A percentile compares a stretch with the other conserved stretches of the same genome.
phyloP scores from a whole-genome alignment of 2,113 vertebrate species.

The Vidua macroura region DNA sequence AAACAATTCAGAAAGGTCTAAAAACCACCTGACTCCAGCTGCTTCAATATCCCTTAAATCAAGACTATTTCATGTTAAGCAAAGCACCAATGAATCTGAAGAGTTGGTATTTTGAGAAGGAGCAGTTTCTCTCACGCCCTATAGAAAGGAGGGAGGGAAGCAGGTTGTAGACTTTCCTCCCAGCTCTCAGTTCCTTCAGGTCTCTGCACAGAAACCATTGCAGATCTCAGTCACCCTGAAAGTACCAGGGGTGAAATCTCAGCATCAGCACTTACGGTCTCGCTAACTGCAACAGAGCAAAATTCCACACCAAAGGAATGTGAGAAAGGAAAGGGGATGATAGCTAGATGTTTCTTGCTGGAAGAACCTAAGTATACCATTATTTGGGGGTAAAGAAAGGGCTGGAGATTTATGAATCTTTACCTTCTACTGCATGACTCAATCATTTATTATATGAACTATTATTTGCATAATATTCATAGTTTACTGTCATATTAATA shows the following conservation, averaged over 20 bases:
- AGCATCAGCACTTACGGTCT: neutral
- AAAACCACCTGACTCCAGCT: conserved; percentile 47
- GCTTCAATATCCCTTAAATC: conserved; percentile 46
- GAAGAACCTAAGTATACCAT: neutral
- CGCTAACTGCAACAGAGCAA: neutral
- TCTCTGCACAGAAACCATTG: neutral
- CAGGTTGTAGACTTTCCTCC: neutral
- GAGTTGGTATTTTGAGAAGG: conserved; percentile 7
- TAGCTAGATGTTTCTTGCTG: neutral
- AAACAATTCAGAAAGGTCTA: conserved; percentile 59
- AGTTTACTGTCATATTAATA: neutral
- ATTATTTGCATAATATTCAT: neutral
- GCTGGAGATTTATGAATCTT: neutral
- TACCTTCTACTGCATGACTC: neutral
- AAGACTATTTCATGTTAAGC: conserved; percentile 18
- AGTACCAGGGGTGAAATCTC: neutral
- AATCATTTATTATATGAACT: neutral
- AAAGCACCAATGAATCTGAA: conserved; percentile 31
- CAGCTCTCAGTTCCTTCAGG: neutral
- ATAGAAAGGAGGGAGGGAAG: neutral
- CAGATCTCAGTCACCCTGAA: neutral
- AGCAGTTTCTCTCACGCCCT: neutral
- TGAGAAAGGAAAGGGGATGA: neutral
- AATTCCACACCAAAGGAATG: neutral
- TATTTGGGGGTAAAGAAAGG: neutral